These are phyloP conservation scores for Tadarida brasiliensis DNA, from an alignment of 2,797 vertebrate species.

Conservation along the genomic window DNA sequence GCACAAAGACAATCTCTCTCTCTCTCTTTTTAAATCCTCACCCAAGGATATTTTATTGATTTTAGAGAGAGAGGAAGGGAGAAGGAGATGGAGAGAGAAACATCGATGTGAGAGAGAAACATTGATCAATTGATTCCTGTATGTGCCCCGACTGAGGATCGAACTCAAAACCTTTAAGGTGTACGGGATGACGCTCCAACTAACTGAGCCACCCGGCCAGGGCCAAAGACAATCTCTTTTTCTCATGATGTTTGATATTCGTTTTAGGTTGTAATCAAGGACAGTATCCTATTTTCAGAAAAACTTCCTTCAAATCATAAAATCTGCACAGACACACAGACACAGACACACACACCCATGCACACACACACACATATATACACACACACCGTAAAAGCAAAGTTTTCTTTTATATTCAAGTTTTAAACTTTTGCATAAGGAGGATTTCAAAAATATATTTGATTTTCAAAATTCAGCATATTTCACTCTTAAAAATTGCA, in stretches of 20 bases:
- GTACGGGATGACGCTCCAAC: not conserved
- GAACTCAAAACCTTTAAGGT: not conserved
- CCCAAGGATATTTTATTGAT: not conserved
- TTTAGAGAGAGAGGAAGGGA: not conserved
- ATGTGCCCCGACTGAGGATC: not conserved
- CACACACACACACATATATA: not conserved
- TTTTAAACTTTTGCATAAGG: not conserved
- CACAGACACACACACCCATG: not conserved
- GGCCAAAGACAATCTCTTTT: not conserved
- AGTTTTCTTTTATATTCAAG: not conserved
- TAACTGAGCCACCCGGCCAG: too few relatives aligned
- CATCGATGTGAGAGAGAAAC: not conserved
- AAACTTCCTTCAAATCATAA: not conserved
- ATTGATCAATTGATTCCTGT: not conserved
- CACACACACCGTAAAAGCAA: not conserved
- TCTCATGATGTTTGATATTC: not conserved
- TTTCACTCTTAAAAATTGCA: not conserved
- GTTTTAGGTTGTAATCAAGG: not conserved
- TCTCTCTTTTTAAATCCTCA: not conserved
- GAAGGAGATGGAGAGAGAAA: not conserved
- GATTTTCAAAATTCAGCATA: not conserved
- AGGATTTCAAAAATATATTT: slow-evolving; percentile 21
- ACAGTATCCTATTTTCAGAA: not conserved
- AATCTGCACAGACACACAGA: not conserved
- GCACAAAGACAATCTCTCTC: not conserved